Evolutionary conservation across 2,113 vertebrate species (phyloP), one percentile per base, ranked within the genome.

Genomic region (Cricetomys ansorgei): DNA sequence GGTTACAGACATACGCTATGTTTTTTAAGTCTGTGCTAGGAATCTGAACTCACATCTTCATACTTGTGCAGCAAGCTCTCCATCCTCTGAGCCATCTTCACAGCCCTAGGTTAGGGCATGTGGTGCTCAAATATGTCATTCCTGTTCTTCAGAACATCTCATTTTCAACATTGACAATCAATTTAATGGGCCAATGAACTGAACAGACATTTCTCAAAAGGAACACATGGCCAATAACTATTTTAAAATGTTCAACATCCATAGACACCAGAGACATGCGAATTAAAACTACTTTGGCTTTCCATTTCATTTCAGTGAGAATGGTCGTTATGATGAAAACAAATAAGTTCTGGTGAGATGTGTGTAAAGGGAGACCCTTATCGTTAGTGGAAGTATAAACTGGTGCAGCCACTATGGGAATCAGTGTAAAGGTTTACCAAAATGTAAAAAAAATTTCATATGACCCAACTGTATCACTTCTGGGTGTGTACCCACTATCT

Each of bases 61-160:
- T 55, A 29, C 34, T 80, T 21, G 15, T 11, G 7, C 12, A 59
- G 21, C 23, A 83, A 59, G 12, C 6, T 40, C 53, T 80, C 12
- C 37, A 40, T 27, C 21, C 37, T 59, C 21, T 59, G n/a, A 43
- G 23, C 23, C 80, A 62, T 59, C 53, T 29, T 3, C 23, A 7
- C 37, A 40, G 11, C n/a, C 12, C 23, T 62, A 59, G 99, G 99
- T 99, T 99, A 97, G 99, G 98, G 99, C 99, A 96, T 99, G 99
- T 98, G 98, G 95, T 98, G 97, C 97, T 98, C 98, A 97, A 98
- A 98, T 95, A 98, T 57, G 48, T 45, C 53, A 31, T 59, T 73
- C 99, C 99, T 99, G 99, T 99, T 99, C 99, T 99, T 99, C 97
- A 99, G 99, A 98, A 99, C 99, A 98, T 99, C 80, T 43, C 7